Conservation (phyloP, 2,888 invertebrate species). For the Pristionchus fissidentatus region DNA sequence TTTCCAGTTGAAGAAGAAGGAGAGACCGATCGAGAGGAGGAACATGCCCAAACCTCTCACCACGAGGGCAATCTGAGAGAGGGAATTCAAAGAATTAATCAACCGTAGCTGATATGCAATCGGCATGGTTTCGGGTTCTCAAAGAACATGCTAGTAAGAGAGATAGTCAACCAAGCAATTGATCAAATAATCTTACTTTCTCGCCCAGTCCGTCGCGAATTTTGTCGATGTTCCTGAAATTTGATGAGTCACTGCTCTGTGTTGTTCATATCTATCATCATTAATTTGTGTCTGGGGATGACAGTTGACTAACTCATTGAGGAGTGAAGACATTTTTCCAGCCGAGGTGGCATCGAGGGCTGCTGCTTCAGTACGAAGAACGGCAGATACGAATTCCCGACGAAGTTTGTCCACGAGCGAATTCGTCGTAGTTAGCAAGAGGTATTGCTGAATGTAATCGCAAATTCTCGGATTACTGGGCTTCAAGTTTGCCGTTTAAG, state of each 20-base stretch:
- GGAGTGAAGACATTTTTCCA: conserved; percentile 58
- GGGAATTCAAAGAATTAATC: no score
- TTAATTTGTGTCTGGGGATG: not conserved
- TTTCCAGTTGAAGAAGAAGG: conserved; percentile 59
- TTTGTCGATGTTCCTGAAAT: conserved; percentile 29
- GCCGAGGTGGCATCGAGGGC: conserved; percentile 56
- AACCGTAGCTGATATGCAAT: no score
- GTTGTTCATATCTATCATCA: not conserved
- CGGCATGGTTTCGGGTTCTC: no score
- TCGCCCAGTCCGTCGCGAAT: conserved; percentile 1
- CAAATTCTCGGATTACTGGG: not conserved
- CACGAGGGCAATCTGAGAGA: conserved; percentile 52
- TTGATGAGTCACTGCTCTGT: not conserved
- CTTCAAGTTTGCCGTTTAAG: not conserved
- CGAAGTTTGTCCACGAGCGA: not conserved
- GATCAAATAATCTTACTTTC: not conserved
- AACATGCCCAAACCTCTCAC: conserved; percentile 62
- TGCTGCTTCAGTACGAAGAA: conserved; percentile 51
- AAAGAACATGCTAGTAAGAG: no score
- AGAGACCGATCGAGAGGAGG: conserved; percentile 57
- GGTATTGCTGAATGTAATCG: conserved; percentile 13
- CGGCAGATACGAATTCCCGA: conserved; percentile 11
- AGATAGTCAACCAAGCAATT: no score
- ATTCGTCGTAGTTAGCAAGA: conserved; percentile 12
- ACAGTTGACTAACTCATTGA: conserved; percentile 65